Percentiles rank a stretch among this genome's conserved stretches.
Evolutionary conservation across 1,140 invertebrate species (phyloP).

Genomic region (Drosophila athabasca): DNA sequence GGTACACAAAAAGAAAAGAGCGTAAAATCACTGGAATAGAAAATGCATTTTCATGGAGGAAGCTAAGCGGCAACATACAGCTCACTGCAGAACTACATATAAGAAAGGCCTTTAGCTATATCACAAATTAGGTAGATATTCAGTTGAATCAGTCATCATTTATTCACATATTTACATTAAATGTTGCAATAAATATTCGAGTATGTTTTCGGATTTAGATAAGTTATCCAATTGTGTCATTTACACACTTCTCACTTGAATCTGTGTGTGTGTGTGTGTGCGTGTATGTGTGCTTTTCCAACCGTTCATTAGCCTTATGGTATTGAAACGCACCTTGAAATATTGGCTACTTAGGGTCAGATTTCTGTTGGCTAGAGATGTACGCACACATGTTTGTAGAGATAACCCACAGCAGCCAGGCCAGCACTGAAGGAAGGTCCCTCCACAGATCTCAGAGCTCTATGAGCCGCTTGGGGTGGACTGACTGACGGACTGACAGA

Average conservation of each 20-base stretch:
- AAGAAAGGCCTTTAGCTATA: background rate
- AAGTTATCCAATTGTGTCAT: too few species aligned
- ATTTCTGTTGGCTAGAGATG: conserved; percentile 5
- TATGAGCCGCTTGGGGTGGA: conserved; percentile 19
- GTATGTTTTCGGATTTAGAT: too few species aligned
- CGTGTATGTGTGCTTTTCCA: too few species aligned
- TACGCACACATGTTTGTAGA: background rate
- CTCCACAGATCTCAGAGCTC: background rate
- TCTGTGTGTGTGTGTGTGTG: too few species aligned
- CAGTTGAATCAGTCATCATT: too few species aligned
- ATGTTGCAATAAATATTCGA: too few species aligned
- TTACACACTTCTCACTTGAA: too few species aligned
- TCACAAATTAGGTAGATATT: conserved; percentile 3
- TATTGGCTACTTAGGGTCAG: conserved; percentile 9
- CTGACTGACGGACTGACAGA: background rate
- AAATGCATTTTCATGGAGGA: conserved; percentile 16
- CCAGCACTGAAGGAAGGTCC: conserved; percentile 5
- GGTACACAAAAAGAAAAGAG: conserved; percentile 34
- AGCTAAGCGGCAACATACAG: conserved; percentile 11
- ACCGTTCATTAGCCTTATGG: too few species aligned
- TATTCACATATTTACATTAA: too few species aligned
- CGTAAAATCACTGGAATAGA: conserved; percentile 30
- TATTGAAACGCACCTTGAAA: too few species aligned
- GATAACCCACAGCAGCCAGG: conserved; percentile 9
- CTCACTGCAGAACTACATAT: conserved; percentile 1